A percentile compares a stretch with the other conserved stretches of the same genome.
Evolutionary conservation across 1,140 invertebrate genomes (phyloP).

Genomic region (Ganaspis sp.): DNA sequence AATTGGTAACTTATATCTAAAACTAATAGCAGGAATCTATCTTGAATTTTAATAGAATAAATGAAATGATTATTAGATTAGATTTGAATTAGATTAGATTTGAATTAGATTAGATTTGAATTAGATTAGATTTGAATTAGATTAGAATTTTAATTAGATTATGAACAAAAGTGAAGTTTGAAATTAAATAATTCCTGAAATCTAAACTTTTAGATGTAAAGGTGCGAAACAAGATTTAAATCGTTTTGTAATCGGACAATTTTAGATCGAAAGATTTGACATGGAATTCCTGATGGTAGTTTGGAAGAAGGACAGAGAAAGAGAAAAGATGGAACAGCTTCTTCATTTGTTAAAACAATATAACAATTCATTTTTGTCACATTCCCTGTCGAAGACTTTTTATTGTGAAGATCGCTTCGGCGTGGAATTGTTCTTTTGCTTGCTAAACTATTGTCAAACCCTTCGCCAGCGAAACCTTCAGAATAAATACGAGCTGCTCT

Average conservation of each 20-base stretch:
- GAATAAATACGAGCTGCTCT: conserved; percentile 17
- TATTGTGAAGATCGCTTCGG: conserved; percentile 56
- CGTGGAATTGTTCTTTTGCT: conserved; percentile 44
- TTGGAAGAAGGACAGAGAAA: conserved; percentile 36
- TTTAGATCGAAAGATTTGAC: not conserved
- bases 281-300: conserved; percentile 33
- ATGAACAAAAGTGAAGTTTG: too few relatives aligned
- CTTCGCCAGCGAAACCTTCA: conserved; percentile 2
- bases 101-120: too few relatives aligned
- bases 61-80: too few relatives aligned
- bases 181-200: too few relatives aligned
- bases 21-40: too few relatives aligned
- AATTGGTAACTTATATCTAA: too few relatives aligned
- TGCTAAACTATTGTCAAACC: conserved; percentile 60
- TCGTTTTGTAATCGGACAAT: not conserved
- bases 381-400: conserved; percentile 67
- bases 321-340: conserved; percentile 52
- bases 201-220: too few relatives aligned
- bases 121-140: too few relatives aligned
- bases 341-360: conserved; percentile 75
- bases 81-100: too few relatives aligned
- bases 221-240: too few relatives aligned
- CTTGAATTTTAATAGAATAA: too few relatives aligned
- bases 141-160: too few relatives aligned
- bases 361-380: conserved; percentile 75